These are phyloP conservation scores for Sterrhoptilus dennistouni DNA, from an alignment of 2,113 vertebrate genomes.

Conservation along the genomic window DNA sequence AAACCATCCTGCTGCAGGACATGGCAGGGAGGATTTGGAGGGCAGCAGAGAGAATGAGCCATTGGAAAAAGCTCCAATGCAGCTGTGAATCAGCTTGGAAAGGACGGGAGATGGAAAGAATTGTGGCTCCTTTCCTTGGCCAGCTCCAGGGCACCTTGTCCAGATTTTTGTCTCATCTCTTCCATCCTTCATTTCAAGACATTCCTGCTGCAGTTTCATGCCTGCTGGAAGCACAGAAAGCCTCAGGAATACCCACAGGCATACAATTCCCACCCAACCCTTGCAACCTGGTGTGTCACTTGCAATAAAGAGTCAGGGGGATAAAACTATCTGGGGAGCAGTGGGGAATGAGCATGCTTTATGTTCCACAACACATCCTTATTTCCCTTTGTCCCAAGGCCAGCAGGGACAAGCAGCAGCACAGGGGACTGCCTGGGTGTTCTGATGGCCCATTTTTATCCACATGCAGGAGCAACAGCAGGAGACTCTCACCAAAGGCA, in stretches of 20 bases:
- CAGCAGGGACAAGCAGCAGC: neutral
- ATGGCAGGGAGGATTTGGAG: neutral
- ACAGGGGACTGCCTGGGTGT: accelerated
- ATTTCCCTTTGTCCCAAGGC: neutral
- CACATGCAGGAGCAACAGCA: accelerated
- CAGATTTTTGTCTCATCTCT: conserved; percentile 21
- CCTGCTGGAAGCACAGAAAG: neutral
- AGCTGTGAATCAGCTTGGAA: conserved; percentile 10
- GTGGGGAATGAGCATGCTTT: accelerated
- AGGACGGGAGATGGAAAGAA: neutral
- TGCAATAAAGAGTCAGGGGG: neutral
- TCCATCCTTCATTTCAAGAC: neutral
- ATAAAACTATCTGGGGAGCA: neutral
- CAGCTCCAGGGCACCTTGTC: neutral
- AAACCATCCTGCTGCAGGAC: neutral
- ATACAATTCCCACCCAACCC: neutral
- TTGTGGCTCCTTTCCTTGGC: neutral
- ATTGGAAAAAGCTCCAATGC: neutral
- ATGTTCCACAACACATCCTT: neutral
- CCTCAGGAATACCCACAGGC: neutral
- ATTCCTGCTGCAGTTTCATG: neutral
- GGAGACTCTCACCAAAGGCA: neutral
- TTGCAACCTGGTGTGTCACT: neutral
- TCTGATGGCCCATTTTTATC: neutral
- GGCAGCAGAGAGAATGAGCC: neutral